Percentiles rank a stretch among this genome's conserved stretches.
These are phyloP conservation scores for Invenusta paracnida DNA, from an alignment of 2,888 invertebrate genomes.

Conservation along the genomic window DNA sequence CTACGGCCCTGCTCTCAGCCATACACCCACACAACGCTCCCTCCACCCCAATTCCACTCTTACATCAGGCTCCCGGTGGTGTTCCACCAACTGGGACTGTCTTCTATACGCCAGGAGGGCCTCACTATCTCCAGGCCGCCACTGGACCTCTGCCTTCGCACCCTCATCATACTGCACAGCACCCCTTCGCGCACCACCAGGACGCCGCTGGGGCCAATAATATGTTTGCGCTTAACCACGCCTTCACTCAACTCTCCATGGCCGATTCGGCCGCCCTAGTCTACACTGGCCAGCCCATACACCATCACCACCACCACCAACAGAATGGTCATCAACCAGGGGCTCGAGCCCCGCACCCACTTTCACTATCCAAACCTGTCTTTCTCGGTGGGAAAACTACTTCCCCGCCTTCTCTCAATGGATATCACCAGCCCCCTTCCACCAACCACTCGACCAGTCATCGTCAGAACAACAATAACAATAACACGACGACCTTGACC, in stretches of 20 bases:
- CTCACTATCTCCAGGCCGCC: too few relatives aligned
- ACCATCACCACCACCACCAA: neutral
- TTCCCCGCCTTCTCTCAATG: neutral
- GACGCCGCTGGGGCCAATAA: neutral
- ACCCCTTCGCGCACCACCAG: neutral
- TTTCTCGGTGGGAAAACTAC: neutral
- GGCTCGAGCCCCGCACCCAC: too few relatives aligned
- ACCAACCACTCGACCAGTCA: too few relatives aligned
- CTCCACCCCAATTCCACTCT: neutral
- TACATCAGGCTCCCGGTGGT: too few relatives aligned
- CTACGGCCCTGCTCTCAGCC: neutral
- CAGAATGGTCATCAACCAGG: too few relatives aligned
- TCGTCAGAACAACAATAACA: too few relatives aligned
- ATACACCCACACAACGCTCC: neutral
- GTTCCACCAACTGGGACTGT: neutral
- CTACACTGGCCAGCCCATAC: neutral
- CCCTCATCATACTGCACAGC: too few relatives aligned
- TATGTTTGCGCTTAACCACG: neutral
- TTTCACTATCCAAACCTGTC: neutral
- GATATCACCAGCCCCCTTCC: neutral
- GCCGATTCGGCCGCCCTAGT: neutral
- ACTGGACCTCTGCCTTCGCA: too few relatives aligned
- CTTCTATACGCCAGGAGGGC: neutral
- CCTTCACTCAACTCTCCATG: neutral
- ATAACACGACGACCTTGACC: too few relatives aligned